Evolutionary conservation across 2,113 vertebrate species (phyloP).

Genomic region (Columba janthina): DNA sequence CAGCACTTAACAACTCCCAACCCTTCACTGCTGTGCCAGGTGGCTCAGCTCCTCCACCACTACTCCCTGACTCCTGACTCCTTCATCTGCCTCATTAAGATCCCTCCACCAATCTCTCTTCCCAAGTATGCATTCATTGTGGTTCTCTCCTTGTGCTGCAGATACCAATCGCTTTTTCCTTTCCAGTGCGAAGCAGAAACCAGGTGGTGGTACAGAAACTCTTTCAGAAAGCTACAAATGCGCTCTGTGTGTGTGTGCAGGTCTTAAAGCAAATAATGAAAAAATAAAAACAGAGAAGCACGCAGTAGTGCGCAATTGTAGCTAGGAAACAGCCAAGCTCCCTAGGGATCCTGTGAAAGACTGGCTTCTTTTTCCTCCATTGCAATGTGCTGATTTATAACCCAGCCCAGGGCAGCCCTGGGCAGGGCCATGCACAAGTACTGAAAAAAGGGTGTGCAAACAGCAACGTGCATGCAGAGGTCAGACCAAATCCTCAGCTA

Average conservation of each 20-base stretch:
- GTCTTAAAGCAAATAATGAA: neutral
- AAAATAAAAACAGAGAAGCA: neutral
- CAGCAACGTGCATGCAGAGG: neutral
- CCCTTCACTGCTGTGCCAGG: neutral
- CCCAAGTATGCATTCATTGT: neutral
- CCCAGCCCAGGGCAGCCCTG: neutral
- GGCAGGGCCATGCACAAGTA: rapidly evolving
- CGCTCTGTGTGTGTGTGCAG: neutral
- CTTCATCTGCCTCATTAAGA: neutral
- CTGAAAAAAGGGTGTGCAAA: rapidly evolving
- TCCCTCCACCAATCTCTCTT: neutral
- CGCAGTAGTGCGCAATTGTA: neutral
- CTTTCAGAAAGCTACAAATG: neutral
- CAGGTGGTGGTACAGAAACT: neutral
- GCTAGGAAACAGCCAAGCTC: neutral
- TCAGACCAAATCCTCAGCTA: neutral
- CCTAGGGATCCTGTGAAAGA: neutral
- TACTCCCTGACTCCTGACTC: rapidly evolving
- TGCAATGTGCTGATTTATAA: rapidly evolving
- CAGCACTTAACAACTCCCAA: neutral
- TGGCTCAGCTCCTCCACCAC: neutral
- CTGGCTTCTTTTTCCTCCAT: neutral
- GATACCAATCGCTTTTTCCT: rapidly evolving
- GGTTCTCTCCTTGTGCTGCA: neutral
- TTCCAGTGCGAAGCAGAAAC: neutral